Evolutionary conservation across 1,140 invertebrate species (phyloP).

Genomic region (Glossosoma conforme): DNA sequence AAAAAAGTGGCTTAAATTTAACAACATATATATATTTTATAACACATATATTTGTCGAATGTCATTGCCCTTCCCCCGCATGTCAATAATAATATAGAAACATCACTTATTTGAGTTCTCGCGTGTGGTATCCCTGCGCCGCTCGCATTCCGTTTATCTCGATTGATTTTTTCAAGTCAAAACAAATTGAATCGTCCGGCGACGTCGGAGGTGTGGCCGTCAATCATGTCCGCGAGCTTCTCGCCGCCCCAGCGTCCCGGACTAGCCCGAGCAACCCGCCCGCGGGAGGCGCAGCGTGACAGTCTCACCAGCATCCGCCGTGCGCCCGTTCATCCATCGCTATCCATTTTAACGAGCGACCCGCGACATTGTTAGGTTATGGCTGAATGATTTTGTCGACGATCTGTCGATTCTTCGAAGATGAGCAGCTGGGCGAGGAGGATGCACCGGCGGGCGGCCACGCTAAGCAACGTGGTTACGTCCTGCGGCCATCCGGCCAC

Average conservation of each 20-base stretch:
- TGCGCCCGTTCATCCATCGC: no score
- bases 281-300: no score
- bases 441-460: conserved; percentile 83
- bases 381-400: conserved; percentile 15
- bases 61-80: no score
- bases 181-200: conserved; percentile 23
- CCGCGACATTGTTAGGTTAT: conserved; percentile 17
- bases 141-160: conserved; percentile 24
- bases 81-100: no score
- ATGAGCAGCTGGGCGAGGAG: conserved; percentile 89
- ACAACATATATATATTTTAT: no score
- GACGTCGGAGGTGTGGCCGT: conserved; percentile 21
- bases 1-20: no score
- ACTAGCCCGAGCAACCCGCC: no score
- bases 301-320: no score
- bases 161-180: conserved; percentile 26
- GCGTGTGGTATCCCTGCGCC: conserved; percentile 11
- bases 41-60: no score
- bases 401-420: background rate
- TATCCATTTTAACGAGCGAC: no score
- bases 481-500: conserved; percentile 73
- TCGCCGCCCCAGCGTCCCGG: no score
- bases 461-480: conserved; percentile 82
- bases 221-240: no score
- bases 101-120: conserved; percentile 4